Evolutionary conservation across 2,888 invertebrate species (phyloP), one percentile per base, ranked within the genome.

Genomic region (Colostygia pectinataria): DNA sequence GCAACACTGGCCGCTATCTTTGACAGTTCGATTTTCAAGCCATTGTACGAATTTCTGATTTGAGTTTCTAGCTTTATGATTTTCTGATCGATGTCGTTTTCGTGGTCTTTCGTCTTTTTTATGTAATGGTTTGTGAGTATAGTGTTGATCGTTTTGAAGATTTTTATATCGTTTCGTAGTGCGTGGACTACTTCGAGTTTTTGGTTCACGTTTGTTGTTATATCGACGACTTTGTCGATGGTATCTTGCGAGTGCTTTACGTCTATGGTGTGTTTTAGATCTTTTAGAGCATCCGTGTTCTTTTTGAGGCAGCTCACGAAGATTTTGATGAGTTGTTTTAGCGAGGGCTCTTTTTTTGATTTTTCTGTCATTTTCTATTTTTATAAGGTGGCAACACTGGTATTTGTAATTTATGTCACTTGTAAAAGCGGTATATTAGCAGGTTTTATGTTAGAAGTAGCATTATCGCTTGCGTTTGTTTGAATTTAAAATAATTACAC

Each of bases 91-190:
- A 87, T 80, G 14, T 65, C 73, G 24, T 71, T 78, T 51, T 89
- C 89, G 48, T 87, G 82, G 15, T 87, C 77, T 65, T 68, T 78
- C 0, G 86, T 90, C 34, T 83, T 74, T 66, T 87, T 89, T 29
- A 89, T 77, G 9, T 89, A 89, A 57, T 89, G 87, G 31, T 89
- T 88, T 0, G 88, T 87, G n/a, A 90, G 41, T 8, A 90, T 83
- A 0, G 90, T 88, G 46, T 90, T 90, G 1, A 90, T 83, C 0
- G 90, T 88, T 77, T 74, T 80, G 33, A 83, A 90, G 59, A 89
- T 86, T 77, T 87, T 90, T 0, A 90, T 88, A 38, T 90, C 90
- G 67, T 81, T 89, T 48, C 90, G 67, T 37, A 90, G 61, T 68
- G 88, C 89, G 46, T 83, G 74, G 0, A 90, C 82, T 0, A 84